Conservation (phyloP, 2,797 vertebrate genomes). For the Cryptoblepharus egeriae region DNA sequence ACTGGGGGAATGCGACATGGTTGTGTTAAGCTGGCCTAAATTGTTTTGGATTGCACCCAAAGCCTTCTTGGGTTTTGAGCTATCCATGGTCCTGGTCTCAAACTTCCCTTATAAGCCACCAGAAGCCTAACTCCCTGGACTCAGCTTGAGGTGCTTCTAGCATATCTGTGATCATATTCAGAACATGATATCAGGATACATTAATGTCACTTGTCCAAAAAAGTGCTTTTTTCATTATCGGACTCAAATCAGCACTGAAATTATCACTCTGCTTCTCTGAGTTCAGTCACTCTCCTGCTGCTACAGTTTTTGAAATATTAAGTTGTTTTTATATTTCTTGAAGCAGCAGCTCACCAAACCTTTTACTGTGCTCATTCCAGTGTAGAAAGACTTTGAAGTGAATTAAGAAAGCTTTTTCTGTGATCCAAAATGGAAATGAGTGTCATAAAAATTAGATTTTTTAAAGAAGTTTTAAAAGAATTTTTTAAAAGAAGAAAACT, state of each 20-base stretch:
- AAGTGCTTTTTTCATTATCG: background rate
- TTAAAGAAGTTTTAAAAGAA: rapidly evolving
- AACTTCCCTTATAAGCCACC: too few relatives aligned
- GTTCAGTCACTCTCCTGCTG: background rate
- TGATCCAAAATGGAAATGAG: background rate
- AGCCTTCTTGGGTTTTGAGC: too few relatives aligned
- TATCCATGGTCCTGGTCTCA: too few relatives aligned
- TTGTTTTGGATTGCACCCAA: too few relatives aligned
- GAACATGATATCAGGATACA: background rate
- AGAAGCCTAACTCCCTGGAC: too few relatives aligned
- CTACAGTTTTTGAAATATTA: background rate
- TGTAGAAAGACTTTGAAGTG: background rate
- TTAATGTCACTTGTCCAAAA: background rate
- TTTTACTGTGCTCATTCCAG: background rate
- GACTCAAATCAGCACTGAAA: background rate
- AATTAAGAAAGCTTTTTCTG: background rate
- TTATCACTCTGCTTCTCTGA: background rate
- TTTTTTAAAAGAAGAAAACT: background rate
- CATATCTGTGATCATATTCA: background rate
- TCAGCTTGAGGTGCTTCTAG: too few relatives aligned
- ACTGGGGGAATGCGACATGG: too few relatives aligned
- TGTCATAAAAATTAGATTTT: background rate
- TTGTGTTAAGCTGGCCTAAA: too few relatives aligned
- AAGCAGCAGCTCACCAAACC: background rate
- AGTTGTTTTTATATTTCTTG: background rate